These are phyloP conservation scores for Telmatherina bonti DNA, from an alignment of 2,797 vertebrate genomes.

Conservation along the genomic window DNA sequence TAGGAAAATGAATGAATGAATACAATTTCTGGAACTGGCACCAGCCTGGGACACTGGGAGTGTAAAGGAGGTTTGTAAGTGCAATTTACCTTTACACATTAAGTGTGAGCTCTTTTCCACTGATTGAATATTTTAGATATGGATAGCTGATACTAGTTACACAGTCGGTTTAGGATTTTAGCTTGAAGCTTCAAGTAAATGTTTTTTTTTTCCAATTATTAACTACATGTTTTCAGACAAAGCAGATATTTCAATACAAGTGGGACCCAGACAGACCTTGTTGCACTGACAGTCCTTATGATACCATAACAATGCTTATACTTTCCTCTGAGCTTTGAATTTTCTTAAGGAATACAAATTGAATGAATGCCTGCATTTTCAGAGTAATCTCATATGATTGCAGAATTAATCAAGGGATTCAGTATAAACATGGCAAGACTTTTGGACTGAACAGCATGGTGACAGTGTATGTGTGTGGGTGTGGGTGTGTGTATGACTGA, in stretches of 20 bases:
- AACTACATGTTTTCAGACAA: slow-evolving; percentile 33
- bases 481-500: neutral
- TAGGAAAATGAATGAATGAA: no score
- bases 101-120: neutral
- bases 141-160: neutral
- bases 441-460: neutral
- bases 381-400: slow-evolving; percentile 7
- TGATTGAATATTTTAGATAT: slow-evolving; percentile 7
- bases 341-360: slow-evolving; percentile 15
- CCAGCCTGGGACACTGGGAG: no score
- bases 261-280: slow-evolving; percentile 13
- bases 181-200: neutral
- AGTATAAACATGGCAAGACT: neutral
- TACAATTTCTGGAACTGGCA: no score
- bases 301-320: slow-evolving; percentile 16
- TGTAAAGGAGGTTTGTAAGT: neutral
- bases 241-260: slow-evolving; percentile 9
- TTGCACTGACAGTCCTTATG: no score
- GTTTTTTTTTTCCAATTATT: neutral
- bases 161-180: neutral
- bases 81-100: neutral
- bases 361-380: neutral
- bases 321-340: slow-evolving; percentile 2
- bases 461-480: neutral
- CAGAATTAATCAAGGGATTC: neutral